phyloP scores from a whole-genome alignment of 2,113 vertebrate genomes.

The Raphicerus campestris region DNA sequence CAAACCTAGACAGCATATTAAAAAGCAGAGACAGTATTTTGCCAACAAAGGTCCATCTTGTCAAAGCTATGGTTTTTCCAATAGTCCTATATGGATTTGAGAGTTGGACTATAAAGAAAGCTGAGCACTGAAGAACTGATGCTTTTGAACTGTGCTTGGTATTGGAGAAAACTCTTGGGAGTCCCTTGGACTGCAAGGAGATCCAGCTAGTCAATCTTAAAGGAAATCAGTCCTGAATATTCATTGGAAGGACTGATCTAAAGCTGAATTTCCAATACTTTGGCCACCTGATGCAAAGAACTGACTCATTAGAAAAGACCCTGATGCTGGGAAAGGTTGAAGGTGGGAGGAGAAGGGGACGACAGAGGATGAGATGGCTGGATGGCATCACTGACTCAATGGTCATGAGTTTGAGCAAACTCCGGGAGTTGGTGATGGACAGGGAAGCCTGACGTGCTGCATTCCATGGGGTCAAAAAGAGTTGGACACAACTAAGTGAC shows the following conservation, averaged over 20 bases:
- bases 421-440: background rate
- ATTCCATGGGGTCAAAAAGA: rapidly evolving
- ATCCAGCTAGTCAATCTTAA: background rate
- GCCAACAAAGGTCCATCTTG: background rate
- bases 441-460: background rate
- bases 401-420: background rate
- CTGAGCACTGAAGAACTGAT: background rate
- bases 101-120: background rate
- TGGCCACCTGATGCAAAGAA: background rate
- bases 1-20: background rate
- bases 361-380: background rate
- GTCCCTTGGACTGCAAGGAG: background rate
- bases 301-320: background rate
- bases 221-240: background rate
- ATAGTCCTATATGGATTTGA: background rate
- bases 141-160: background rate
- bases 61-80: background rate
- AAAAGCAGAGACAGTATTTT: background rate
- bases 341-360: background rate
- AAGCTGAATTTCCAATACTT: background rate
- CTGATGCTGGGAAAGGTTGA: background rate
- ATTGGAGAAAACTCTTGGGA: background rate
- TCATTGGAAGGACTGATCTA: background rate
- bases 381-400: background rate
- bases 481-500: background rate